Percentiles rank a stretch among this genome's conserved stretches.
phyloP scores from a whole-genome alignment of 2,797 vertebrate genomes.

The Bradypodion ventrale region DNA sequence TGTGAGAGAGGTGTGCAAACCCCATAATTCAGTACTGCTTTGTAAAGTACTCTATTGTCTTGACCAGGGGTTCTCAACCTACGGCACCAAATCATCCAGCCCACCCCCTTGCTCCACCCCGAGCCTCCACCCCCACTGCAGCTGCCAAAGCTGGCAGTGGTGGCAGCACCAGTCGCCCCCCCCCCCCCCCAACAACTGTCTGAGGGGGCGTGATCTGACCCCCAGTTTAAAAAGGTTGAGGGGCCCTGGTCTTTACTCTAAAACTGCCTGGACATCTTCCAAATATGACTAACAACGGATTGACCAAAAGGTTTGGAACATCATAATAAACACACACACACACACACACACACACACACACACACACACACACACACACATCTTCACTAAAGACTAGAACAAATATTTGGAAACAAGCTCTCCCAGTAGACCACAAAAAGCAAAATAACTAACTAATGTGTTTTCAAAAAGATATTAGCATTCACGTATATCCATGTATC shows the following conservation, averaged over 20 bases:
- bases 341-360: neutral
- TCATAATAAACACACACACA: neutral
- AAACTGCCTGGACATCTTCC: constrained; percentile 65
- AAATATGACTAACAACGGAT: constrained; percentile 65
- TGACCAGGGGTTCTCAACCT: no score
- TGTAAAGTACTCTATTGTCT: constrained; percentile 60
- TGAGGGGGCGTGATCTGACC: no score
- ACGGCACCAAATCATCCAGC: no score
- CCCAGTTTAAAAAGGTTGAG: no score
- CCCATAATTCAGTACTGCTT: constrained; percentile 34
- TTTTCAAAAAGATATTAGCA: constrained; percentile 50
- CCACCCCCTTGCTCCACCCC: no score
- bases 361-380: neutral
- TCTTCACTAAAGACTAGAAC: constrained; percentile 51
- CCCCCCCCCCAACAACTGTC: no score
- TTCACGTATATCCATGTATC: constrained; percentile 38
- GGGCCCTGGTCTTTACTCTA: no score
- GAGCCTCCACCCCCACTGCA: no score
- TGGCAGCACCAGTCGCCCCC: no score
- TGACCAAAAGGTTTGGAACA: constrained; percentile 57
- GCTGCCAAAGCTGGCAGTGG: no score
- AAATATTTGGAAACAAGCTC: constrained; percentile 64
- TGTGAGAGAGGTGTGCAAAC: neutral
- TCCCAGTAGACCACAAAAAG: constrained; percentile 39
- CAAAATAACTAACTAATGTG: constrained; percentile 52